phyloP scores from a whole-genome alignment of 2,888 invertebrate species.

The Apocheima hispidaria region DNA sequence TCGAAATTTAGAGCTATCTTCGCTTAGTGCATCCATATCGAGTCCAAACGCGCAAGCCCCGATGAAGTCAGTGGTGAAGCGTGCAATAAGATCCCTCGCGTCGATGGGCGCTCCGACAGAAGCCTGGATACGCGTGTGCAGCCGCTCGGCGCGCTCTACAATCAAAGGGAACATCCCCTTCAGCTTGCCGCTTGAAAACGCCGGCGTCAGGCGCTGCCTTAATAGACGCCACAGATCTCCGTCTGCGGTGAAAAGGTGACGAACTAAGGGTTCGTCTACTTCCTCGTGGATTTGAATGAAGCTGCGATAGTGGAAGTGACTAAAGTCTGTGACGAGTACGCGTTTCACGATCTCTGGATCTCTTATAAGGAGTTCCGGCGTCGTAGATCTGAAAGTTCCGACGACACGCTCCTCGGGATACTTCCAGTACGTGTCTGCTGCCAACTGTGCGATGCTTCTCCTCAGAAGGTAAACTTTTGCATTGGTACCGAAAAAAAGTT shows the following conservation, averaged over 20 bases:
- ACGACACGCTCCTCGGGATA: slow-evolving; percentile 66
- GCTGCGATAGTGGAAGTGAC: slow-evolving; percentile 47
- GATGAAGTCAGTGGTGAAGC: slow-evolving; percentile 65
- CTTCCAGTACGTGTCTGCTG: slow-evolving; percentile 57
- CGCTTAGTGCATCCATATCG: slow-evolving; percentile 55
- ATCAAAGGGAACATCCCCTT: slow-evolving; percentile 72
- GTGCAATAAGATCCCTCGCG: slow-evolving; percentile 61
- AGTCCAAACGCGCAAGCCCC: slow-evolving; percentile 66
- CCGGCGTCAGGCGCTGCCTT: slow-evolving; percentile 65
- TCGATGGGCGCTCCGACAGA: slow-evolving; percentile 52
- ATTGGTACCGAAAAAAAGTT: slow-evolving; percentile 58
- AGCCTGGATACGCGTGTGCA: slow-evolving; percentile 50
- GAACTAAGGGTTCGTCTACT: slow-evolving; percentile 54
- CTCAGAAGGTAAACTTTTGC: slow-evolving; percentile 30
- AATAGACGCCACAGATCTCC: slow-evolving; percentile 69
- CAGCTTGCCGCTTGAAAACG: slow-evolving; percentile 67
- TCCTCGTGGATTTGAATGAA: slow-evolving; percentile 8
- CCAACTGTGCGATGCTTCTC: slow-evolving; percentile 50
- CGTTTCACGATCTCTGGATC: slow-evolving; percentile 61
- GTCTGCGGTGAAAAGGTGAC: slow-evolving; percentile 61
- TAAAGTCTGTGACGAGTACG: slow-evolving; percentile 61
- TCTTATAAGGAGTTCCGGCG: slow-evolving; percentile 62
- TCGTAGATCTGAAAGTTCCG: slow-evolving; percentile 61
- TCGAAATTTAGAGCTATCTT: slow-evolving; percentile 58
- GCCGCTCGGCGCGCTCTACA: slow-evolving; percentile 63